Base-by-base conservation (phyloP, 2,113 vertebrate genomes). In the Fukomys damarensis region DNA sequence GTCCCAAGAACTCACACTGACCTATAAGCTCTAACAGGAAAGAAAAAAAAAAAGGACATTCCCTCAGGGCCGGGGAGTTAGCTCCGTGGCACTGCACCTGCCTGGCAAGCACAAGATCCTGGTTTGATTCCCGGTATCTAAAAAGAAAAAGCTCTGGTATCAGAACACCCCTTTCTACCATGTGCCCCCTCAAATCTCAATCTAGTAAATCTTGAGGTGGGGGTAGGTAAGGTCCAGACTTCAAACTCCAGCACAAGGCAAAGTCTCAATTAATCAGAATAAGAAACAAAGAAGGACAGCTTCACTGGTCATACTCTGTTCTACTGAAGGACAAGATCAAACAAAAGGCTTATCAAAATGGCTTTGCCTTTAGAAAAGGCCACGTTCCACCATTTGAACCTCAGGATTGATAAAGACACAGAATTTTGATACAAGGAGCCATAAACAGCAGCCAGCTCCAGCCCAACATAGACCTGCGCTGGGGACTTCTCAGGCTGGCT, bases 291-390 rank as follows among this genome's bases (percentile, higher is more conserved):
- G 66, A 9, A 30, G 49, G 61, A 38, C 66, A 30, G 54, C 65
- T 56, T 65, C 14, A 0, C 26, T n/a, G 63, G 54, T 35, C 93
- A 90, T 85, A 68, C 11, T 58, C 65, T 61, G 59, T 76, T 79
- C 26, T n/a, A 54, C 63, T 32, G n/a, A 38, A 65, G 56, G 79
- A 63, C 61, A 65, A 79, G 46, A 68, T 2, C 76, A 68, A 87
- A 83, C 58, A 46, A 93, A 89, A 83, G 76, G 58, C 20, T 68
- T 54, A 70, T 76, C 85, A 54, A 38, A 28, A 54, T 41, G 93
- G 32, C 81, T 95, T 26, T 92, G 90, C 72, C 86, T 89, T 63
- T 82, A 92, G 59, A 95, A 95, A 86, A 85, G 38, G n/a, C 77
- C 32, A 13, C 28, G 30, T 61, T 61, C 76, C 66, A 74, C 16